phyloP scores from a whole-genome alignment of 1,140 invertebrate species.

The Triops longicaudatus region DNA sequence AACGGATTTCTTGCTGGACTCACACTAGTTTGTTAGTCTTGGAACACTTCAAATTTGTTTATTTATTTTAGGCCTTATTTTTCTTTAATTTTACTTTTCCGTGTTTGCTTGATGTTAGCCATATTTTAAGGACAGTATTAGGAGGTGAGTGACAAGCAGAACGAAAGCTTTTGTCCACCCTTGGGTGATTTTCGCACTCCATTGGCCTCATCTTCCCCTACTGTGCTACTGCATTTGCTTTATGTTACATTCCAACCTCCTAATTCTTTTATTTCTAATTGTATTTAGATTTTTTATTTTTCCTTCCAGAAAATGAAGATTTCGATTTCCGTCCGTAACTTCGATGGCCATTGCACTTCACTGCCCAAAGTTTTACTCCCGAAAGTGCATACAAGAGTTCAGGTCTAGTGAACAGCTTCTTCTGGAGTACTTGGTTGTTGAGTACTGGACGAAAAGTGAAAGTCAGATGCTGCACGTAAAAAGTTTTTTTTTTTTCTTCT shows the following conservation, averaged over 20 bases:
- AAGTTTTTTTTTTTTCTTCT: no score
- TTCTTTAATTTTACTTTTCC: no score
- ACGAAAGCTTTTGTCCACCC: slow-evolving; percentile 7
- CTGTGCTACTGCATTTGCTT: not conserved
- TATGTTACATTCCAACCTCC: no score
- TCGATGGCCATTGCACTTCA: not conserved
- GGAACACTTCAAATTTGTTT: no score
- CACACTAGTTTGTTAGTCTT: no score
- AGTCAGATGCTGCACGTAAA: no score
- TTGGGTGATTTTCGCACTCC: slow-evolving; percentile 11
- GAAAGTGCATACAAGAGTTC: not conserved
- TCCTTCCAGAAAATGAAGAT: not conserved
- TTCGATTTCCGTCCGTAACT: not conserved
- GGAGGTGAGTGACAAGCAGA: not conserved
- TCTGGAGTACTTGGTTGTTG: not conserved
- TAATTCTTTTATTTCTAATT: no score
- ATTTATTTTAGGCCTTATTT: no score
- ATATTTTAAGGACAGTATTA: not conserved
- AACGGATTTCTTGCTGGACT: no score
- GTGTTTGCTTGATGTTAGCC: no score
- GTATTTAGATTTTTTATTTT: not conserved
- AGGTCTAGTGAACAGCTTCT: not conserved
- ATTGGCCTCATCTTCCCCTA: not conserved
- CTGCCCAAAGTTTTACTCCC: not conserved
- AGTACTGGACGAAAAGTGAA: not conserved